Percentiles rank a stretch among this genome's conserved stretches.
phyloP scores from a whole-genome alignment of 2,113 vertebrate species.

The Ageneiosus marmoratus region DNA sequence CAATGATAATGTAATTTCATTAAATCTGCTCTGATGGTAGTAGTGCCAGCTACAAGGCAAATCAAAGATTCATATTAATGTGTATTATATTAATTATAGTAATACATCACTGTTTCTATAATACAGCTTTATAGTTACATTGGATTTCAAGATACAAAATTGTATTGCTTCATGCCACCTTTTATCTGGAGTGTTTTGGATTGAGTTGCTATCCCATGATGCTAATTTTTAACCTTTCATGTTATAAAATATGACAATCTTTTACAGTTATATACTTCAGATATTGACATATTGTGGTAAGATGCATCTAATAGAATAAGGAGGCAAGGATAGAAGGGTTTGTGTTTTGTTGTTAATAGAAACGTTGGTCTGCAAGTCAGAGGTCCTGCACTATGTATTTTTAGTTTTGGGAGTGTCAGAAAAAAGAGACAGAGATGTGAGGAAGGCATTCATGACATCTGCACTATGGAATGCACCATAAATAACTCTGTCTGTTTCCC shows the following conservation, averaged over 20 bases:
- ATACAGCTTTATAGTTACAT: too few species aligned
- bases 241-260: not conserved
- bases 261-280: not conserved
- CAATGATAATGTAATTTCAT: too few species aligned
- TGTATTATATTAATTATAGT: too few species aligned
- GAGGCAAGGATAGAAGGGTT: not conserved
- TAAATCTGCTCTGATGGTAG: too few species aligned
- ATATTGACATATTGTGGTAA: not conserved
- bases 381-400: slow-evolving; percentile 3
- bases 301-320: not conserved
- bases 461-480: slow-evolving; percentile 60
- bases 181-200: not conserved
- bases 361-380: not conserved
- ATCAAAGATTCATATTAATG: too few species aligned
- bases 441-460: slow-evolving; percentile 52
- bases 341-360: not conserved
- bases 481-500: slow-evolving; percentile 58
- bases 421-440: not conserved
- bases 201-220: not conserved
- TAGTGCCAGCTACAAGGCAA: too few species aligned
- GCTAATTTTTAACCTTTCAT: not conserved
- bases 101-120: too few species aligned
- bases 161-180: too few species aligned
- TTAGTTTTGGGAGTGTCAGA: slow-evolving; percentile 8
- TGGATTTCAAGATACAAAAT: too few species aligned